Evolutionary conservation across 2,113 vertebrate genomes (phyloP).

Genomic region (Sporophila hypoxantha): DNA sequence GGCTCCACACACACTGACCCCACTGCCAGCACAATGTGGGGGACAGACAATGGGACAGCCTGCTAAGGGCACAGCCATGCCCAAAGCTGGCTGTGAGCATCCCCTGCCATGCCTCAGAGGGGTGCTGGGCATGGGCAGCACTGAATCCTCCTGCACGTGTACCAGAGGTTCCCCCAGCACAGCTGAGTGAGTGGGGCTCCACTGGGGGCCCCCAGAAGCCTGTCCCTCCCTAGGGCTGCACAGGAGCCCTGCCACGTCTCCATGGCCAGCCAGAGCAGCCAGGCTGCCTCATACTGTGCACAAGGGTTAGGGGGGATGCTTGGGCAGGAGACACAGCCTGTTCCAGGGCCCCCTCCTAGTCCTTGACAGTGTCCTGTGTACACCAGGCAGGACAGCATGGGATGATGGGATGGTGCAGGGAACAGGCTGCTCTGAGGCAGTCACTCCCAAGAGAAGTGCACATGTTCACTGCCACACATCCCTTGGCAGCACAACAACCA

Average conservation of each 20-base stretch:
- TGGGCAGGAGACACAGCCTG: rapidly evolving
- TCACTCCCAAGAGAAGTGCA: not conserved
- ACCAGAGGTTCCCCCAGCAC: not conserved
- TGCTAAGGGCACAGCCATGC: rapidly evolving
- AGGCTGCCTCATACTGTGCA: not conserved
- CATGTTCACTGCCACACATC: not conserved
- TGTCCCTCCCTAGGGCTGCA: not conserved
- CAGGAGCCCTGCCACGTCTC: not conserved
- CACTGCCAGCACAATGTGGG: rapidly evolving
- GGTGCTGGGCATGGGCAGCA: rapidly evolving
- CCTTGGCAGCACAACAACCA: not conserved
- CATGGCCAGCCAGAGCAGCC: rapidly evolving
- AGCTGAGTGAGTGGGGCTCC: rapidly evolving
- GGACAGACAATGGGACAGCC: not conserved
- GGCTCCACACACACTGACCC: rapidly evolving
- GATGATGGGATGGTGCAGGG: not conserved
- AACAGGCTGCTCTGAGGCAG: not conserved
- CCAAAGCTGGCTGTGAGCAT: not conserved
- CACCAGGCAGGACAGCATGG: not conserved
- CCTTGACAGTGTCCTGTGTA: not conserved
- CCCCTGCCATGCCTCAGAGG: not conserved
- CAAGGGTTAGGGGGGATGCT: rapidly evolving
- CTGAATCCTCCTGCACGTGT: not conserved
- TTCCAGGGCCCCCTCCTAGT: not conserved
- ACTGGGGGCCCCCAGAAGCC: not conserved